phyloP scores from a whole-genome alignment of 2,888 invertebrate species.

The Orthonychiurus folsomi region DNA sequence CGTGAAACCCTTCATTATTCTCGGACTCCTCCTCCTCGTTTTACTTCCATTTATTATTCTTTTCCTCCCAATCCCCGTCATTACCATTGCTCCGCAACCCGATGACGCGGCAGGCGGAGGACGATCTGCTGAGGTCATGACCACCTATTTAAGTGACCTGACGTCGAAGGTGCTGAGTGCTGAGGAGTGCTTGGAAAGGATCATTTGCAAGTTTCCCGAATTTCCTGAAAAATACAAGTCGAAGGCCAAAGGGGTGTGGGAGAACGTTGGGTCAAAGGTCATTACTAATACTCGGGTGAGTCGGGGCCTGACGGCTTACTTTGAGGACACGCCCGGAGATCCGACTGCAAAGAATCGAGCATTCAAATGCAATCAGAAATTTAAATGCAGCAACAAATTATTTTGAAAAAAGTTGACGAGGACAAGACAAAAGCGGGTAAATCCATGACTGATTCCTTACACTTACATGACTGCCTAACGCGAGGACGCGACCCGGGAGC shows the following conservation, averaged over 20 bases:
- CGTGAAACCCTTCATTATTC: slow-evolving; percentile 31
- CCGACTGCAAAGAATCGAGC: slow-evolving; percentile 27
- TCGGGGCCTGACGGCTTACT: slow-evolving; percentile 34
- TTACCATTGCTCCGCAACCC: slow-evolving; percentile 23
- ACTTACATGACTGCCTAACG: background rate
- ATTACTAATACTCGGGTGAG: slow-evolving; percentile 25
- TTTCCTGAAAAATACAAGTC: slow-evolving; percentile 32
- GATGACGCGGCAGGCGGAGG: background rate
- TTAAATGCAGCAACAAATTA: slow-evolving; percentile 38
- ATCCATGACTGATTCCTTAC: background rate
- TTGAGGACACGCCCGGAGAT: slow-evolving; percentile 18
- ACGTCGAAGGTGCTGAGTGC: slow-evolving; percentile 31
- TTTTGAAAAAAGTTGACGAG: slow-evolving; percentile 18
- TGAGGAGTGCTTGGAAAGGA: slow-evolving; percentile 37
- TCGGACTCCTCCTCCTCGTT: slow-evolving; percentile 31
- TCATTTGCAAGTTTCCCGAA: slow-evolving; percentile 38
- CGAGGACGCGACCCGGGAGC: background rate
- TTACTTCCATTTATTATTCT: slow-evolving; percentile 30
- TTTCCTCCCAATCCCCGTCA: slow-evolving; percentile 36
- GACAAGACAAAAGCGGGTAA: background rate
- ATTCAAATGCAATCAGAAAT: slow-evolving; percentile 36
- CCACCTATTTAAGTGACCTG: slow-evolving; percentile 24
- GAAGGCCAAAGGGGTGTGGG: slow-evolving; percentile 34
- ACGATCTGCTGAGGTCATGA: background rate
- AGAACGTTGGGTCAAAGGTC: slow-evolving; percentile 28